Percentiles rank a stretch among this genome's conserved stretches.
Conservation (phyloP, 2,888 invertebrate species). For the Pecten maximus region DNA sequence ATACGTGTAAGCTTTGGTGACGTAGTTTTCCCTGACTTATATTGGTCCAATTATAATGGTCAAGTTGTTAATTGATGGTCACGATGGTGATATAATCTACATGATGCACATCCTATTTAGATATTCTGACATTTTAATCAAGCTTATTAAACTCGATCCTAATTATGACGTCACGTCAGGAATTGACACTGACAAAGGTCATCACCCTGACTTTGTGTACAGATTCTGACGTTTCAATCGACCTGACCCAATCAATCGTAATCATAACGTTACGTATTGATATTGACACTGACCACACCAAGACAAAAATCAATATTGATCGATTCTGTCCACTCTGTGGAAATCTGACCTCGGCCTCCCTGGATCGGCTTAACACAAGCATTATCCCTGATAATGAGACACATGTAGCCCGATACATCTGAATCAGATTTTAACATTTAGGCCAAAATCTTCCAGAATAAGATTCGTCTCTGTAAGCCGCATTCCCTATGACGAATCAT, state of each 20-base stretch:
- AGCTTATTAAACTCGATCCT: background rate
- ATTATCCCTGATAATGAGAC: no score
- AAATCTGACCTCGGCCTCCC: background rate
- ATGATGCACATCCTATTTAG: background rate
- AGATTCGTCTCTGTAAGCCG: no score
- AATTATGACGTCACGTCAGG: background rate
- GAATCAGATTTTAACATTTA: no score
- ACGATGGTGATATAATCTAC: background rate
- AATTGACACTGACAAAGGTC: background rate
- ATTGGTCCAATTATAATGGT: background rate
- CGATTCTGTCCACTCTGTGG: background rate
- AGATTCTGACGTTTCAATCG: background rate
- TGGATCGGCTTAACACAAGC: background rate
- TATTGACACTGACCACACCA: background rate
- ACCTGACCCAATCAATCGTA: background rate
- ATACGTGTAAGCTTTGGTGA: no score
- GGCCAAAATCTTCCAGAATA: no score
- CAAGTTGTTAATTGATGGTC: background rate
- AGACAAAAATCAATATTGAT: background rate
- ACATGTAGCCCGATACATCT: no score
- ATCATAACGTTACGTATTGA: background rate
- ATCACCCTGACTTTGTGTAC: background rate
- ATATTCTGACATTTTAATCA: slow-evolving; percentile 13
- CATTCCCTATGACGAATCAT: no score
- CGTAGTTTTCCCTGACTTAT: background rate